Percentiles rank a stretch among this genome's conserved stretches.
These are phyloP conservation scores for Diarsia mendica DNA, from an alignment of 2,888 invertebrate species.

Conservation along the genomic window DNA sequence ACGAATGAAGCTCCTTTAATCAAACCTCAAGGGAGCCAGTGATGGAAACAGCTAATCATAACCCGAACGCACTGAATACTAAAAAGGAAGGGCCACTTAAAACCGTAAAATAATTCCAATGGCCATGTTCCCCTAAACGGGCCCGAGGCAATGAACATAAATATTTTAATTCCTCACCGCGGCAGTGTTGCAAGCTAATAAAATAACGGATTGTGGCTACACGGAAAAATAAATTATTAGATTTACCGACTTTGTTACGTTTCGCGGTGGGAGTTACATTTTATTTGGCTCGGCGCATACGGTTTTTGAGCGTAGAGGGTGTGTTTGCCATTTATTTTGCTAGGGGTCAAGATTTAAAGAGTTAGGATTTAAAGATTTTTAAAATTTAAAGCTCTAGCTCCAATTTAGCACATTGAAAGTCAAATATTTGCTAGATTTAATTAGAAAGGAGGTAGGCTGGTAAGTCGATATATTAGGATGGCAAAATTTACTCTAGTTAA, in stretches of 20 bases:
- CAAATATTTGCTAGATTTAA: not conserved
- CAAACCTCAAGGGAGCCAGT: slow-evolving; percentile 25
- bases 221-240: slow-evolving; percentile 64
- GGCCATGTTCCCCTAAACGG: slow-evolving; percentile 59
- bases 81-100: slow-evolving; percentile 61
- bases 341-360: slow-evolving; percentile 4
- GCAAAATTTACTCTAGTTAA: not conserved
- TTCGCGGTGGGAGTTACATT: slow-evolving; percentile 53
- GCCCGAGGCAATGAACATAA: slow-evolving; percentile 72
- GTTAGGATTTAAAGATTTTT: not conserved
- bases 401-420: not conserved
- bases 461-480: not conserved
- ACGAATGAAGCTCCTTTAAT: slow-evolving; percentile 25
- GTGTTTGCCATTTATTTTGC: slow-evolving; percentile 32
- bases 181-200: slow-evolving; percentile 68
- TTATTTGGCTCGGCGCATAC: slow-evolving; percentile 48
- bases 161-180: slow-evolving; percentile 75
- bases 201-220: slow-evolving; percentile 69
- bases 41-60: slow-evolving; percentile 52
- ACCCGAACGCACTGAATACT: slow-evolving; percentile 60
- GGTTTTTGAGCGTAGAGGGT: slow-evolving; percentile 28
- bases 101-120: slow-evolving; percentile 65
- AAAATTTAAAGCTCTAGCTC: not conserved
- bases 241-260: slow-evolving; percentile 61
- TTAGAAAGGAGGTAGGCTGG: not conserved